Evolutionary conservation across 2,888 invertebrate species (phyloP).

Genomic region (Choristoneura rosaceana): DNA sequence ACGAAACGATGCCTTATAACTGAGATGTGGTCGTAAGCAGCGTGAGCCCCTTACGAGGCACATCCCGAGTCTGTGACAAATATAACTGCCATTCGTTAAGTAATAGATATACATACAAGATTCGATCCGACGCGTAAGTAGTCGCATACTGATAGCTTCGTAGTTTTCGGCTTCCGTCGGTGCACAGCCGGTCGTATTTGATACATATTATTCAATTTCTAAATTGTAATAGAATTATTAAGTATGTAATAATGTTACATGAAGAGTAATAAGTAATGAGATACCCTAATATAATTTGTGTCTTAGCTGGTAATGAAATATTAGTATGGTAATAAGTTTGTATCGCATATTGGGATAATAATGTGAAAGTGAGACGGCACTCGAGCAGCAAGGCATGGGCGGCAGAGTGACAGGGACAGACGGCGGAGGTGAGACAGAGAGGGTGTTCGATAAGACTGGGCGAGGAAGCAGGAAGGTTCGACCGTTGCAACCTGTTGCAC

Average conservation of each 20-base stretch:
- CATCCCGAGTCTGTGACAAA: slow-evolving; percentile 72
- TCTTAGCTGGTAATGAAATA: slow-evolving; percentile 82
- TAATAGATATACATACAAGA: slow-evolving; percentile 70
- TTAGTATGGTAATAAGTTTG: slow-evolving; percentile 81
- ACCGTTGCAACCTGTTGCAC: slow-evolving; percentile 59
- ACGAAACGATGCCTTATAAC: slow-evolving; percentile 76
- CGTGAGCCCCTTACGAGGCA: slow-evolving; percentile 48
- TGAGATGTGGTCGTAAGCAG: slow-evolving; percentile 56
- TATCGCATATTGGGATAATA: slow-evolving; percentile 70
- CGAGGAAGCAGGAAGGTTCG: slow-evolving; percentile 44
- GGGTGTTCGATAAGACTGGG: slow-evolving; percentile 37
- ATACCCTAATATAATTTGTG: slow-evolving; percentile 84
- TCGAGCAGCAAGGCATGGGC: slow-evolving; percentile 51
- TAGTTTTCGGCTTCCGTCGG: slow-evolving; percentile 78
- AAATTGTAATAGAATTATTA: slow-evolving; percentile 84
- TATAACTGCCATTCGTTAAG: slow-evolving; percentile 84
- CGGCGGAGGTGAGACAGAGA: slow-evolving; percentile 18
- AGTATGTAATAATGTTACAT: slow-evolving; percentile 80
- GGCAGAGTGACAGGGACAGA: slow-evolving; percentile 43
- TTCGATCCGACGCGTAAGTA: slow-evolving; percentile 66
- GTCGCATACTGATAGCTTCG: slow-evolving; percentile 67
- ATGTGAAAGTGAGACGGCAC: slow-evolving; percentile 60
- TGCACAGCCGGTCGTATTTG: slow-evolving; percentile 82
- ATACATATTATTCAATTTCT: slow-evolving; percentile 83
- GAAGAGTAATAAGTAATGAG: slow-evolving; percentile 79